phyloP scores from a whole-genome alignment of 2,888 invertebrate genomes.

The Slavum lentiscoides region DNA sequence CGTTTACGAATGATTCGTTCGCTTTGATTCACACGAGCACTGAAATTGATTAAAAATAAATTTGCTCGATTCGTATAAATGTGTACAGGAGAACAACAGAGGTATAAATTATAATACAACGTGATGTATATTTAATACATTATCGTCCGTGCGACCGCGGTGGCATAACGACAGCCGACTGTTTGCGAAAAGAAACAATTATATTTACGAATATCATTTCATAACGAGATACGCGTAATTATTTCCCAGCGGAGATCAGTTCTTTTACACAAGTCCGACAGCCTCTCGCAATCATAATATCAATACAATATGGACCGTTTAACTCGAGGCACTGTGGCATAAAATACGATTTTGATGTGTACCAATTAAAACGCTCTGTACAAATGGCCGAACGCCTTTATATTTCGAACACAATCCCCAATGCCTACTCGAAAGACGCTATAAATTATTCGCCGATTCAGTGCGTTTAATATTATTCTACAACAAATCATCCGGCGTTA shows the following conservation, averaged over 20 bases:
- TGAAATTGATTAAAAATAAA: background rate
- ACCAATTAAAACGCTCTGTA: conserved; percentile 1
- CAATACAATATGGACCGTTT: background rate
- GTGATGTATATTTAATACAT: conserved; percentile 3
- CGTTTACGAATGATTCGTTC: background rate
- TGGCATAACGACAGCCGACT: background rate
- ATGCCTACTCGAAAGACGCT: background rate
- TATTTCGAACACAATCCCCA: background rate
- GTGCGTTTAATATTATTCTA: too few relatives aligned
- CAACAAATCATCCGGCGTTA: too few relatives aligned
- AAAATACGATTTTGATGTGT: background rate
- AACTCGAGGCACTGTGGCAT: background rate
- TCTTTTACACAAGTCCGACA: too few relatives aligned
- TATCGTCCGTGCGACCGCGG: background rate
- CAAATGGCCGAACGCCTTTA: background rate
- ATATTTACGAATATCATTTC: too few relatives aligned
- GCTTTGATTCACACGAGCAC: background rate
- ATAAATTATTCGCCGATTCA: background rate
- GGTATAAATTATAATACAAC: background rate
- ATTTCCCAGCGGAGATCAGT: too few relatives aligned
- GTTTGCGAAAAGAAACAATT: background rate
- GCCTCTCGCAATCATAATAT: too few relatives aligned
- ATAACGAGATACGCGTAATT: too few relatives aligned
- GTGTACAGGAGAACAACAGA: too few relatives aligned
- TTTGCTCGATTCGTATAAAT: background rate